phyloP scores from a whole-genome alignment of 2,888 invertebrate species.

The Limenitis camilla region DNA sequence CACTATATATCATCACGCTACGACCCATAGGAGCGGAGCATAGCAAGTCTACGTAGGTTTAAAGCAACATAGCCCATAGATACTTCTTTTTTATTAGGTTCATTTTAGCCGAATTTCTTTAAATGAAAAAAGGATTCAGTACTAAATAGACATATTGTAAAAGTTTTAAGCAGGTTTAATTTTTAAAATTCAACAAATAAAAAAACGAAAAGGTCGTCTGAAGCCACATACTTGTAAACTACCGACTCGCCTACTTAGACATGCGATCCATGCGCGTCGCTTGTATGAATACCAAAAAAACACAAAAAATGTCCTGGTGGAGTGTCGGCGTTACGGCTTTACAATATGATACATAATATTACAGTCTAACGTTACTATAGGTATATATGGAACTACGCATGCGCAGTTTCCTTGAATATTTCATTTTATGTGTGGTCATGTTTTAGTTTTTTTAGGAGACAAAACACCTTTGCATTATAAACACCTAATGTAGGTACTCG shows the following conservation, averaged over 20 bases:
- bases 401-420: slow-evolving; percentile 6
- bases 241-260: slow-evolving; percentile 3
- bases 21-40: too few species aligned
- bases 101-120: too few species aligned
- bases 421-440: slow-evolving; percentile 4
- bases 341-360: slow-evolving; percentile 11
- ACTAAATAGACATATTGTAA: too few species aligned
- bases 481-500: too few species aligned
- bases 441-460: not conserved
- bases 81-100: too few species aligned
- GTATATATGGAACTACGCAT: slow-evolving; percentile 10
- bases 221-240: slow-evolving; percentile 1
- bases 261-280: slow-evolving; percentile 10
- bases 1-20: too few species aligned
- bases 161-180: not conserved
- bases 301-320: slow-evolving; percentile 15
- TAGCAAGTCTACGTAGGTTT: too few species aligned
- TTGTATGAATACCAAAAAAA: slow-evolving; percentile 17
- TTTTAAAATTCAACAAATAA: slow-evolving; percentile 6
- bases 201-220: slow-evolving; percentile 1
- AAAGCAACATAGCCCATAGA: too few species aligned
- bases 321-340: slow-evolving; percentile 9
- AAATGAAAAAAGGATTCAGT: too few species aligned
- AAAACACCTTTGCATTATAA: too few species aligned
- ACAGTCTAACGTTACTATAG: slow-evolving; percentile 8